Percentiles rank a stretch among this genome's conserved stretches.
Evolutionary conservation across 2,888 invertebrate species (phyloP).

Genomic region (Dicranocentrus wangi): DNA sequence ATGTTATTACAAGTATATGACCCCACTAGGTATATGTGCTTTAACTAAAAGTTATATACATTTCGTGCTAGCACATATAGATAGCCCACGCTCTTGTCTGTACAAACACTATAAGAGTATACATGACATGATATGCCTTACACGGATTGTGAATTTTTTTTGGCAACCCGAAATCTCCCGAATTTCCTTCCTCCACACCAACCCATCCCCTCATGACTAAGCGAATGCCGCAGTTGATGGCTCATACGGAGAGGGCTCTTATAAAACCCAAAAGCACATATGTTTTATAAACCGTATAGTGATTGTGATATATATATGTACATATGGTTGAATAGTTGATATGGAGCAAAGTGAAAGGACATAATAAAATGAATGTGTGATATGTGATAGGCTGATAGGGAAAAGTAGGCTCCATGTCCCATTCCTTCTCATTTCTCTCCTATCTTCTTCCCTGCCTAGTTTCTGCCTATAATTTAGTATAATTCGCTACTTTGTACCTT

Average conservation of each 20-base stretch:
- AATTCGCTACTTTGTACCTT: neutral
- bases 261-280: neutral
- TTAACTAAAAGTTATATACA: neutral
- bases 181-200: conserved; percentile 13
- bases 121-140: neutral
- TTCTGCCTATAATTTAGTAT: neutral
- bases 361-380: neutral
- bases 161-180: conserved; percentile 39
- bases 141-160: conserved; percentile 13
- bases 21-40: neutral
- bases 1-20: neutral
- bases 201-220: conserved; percentile 5
- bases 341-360: no score
- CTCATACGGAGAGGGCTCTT: neutral
- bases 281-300: neutral
- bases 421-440: neutral
- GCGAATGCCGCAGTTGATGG: neutral
- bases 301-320: neutral
- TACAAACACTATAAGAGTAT: neutral
- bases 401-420: neutral
- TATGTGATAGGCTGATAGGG: neutral
- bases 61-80: neutral
- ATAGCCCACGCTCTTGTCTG: neutral
- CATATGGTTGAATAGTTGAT: neutral
- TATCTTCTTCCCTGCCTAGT: neutral